Conservation (phyloP, 2,113 vertebrate species). For the Sporophila hypoxantha region DNA sequence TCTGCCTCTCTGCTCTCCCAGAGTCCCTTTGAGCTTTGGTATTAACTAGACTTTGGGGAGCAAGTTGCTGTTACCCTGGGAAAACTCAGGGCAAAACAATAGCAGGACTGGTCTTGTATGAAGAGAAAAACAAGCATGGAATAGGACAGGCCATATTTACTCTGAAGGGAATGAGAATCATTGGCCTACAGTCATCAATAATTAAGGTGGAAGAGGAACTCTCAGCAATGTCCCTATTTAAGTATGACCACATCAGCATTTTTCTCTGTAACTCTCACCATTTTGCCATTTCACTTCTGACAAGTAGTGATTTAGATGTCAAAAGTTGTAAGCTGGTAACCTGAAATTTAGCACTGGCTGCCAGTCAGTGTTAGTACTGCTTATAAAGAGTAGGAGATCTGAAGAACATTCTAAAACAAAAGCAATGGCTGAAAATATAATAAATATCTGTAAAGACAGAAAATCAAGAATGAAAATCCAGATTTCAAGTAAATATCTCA, state of each 20-base stretch:
- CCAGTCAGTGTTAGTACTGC: background rate
- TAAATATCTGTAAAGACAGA: background rate
- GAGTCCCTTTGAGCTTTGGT: background rate
- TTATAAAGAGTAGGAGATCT: background rate
- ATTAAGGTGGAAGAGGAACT: background rate
- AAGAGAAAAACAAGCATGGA: background rate
- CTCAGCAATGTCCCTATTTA: background rate
- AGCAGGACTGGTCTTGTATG: background rate
- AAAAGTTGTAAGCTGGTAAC: background rate
- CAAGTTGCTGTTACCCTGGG: background rate
- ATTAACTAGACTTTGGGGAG: background rate
- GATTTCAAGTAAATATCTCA: background rate
- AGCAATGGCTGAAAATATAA: background rate
- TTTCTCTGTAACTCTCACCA: background rate
- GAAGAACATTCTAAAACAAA: background rate
- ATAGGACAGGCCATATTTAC: background rate
- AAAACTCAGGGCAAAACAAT: background rate
- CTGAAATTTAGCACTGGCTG: background rate
- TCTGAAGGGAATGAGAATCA: background rate
- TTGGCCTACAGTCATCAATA: background rate
- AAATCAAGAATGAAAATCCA: background rate
- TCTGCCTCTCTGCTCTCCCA: background rate
- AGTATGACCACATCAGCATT: background rate
- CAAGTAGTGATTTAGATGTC: background rate
- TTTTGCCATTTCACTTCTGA: background rate